Base-by-base conservation (phyloP, 2,888 invertebrate species). In the Hydriomena furcata region DNA sequence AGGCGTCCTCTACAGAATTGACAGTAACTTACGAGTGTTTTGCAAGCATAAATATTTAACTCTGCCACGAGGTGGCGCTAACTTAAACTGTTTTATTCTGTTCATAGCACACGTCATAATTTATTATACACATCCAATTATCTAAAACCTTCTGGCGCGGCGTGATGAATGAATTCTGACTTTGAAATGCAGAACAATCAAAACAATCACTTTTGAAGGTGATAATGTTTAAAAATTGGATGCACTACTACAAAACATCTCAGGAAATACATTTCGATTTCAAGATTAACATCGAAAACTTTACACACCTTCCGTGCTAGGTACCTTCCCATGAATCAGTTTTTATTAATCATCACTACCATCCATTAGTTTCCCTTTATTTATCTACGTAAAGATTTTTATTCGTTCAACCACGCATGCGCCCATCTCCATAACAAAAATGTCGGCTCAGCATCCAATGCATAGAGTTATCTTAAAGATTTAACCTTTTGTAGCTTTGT, bases 361-460 rank as follows among this genome's bases (percentile, higher is more conserved):
- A 1, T 7, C 7, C 12, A n/a, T n/a, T n/a, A n/a, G n/a, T n/a
- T n/a, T n/a, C n/a, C n/a, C n/a, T n/a, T n/a, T n/a, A n/a, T n/a
- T n/a, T n/a, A n/a, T n/a, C n/a, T n/a, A n/a, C n/a, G n/a, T n/a
- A n/a, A n/a, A n/a, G n/a, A n/a, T n/a, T n/a, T n/a, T n/a, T n/a
- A n/a, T n/a, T n/a, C 10, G 8, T 24, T 11, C 44, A 31, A 52
- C 1, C 43, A 58, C 71, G 69, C 71, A 71, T 71, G 72, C 70
- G 72, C 60, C 24, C 36, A 50, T 37, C 52, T 41, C 37, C 25
- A 58, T 52, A 51, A 60, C 61, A 61, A 66, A 65, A 51, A 72
- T 72, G 71, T 66, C 66, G 49, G 53, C 58, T 21, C 71, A 72
- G 71, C 72, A 60, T 72, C 72, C 52, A 11, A 36, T 23, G 8